A percentile compares a stretch with the other conserved stretches of the same genome.
phyloP scores from a whole-genome alignment of 1,140 invertebrate species.

The Chelonus insularis region DNA sequence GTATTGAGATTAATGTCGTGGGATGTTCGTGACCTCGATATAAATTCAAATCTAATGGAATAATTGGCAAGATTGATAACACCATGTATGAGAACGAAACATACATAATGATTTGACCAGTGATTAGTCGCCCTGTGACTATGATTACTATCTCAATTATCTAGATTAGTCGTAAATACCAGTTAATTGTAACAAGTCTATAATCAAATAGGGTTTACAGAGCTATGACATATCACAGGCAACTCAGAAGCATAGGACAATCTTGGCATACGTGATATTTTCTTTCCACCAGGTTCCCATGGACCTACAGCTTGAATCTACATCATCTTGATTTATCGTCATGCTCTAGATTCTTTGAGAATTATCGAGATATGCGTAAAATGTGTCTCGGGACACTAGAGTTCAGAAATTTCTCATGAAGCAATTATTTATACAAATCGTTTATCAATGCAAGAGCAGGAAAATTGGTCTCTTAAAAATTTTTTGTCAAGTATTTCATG shows the following conservation, averaged over 20 bases:
- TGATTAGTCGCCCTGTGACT: not conserved
- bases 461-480: slow-evolving; percentile 23
- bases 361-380: slow-evolving; percentile 46
- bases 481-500: slow-evolving; percentile 19
- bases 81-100: not conserved
- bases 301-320: slow-evolving; percentile 34
- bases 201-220: slow-evolving; percentile 40
- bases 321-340: slow-evolving; percentile 48
- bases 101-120: no score
- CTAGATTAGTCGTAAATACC: slow-evolving; percentile 47
- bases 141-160: slow-evolving; percentile 37
- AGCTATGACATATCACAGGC: slow-evolving; percentile 49
- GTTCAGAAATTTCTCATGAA: slow-evolving; percentile 22
- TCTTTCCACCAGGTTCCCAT: slow-evolving; percentile 45
- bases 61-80: slow-evolving; percentile 38
- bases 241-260: slow-evolving; percentile 4
- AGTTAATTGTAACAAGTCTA: slow-evolving; percentile 42
- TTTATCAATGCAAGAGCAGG: slow-evolving; percentile 22
- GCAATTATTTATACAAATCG: slow-evolving; percentile 14
- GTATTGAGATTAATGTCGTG: not conserved
- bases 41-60: slow-evolving; percentile 38
- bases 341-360: slow-evolving; percentile 40
- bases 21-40: slow-evolving; percentile 22
- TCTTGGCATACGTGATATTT: not conserved
- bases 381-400: slow-evolving; percentile 25